These are phyloP conservation scores for Chaitophorus viminalis DNA, from an alignment of 2,888 invertebrate genomes.

Conservation along the genomic window DNA sequence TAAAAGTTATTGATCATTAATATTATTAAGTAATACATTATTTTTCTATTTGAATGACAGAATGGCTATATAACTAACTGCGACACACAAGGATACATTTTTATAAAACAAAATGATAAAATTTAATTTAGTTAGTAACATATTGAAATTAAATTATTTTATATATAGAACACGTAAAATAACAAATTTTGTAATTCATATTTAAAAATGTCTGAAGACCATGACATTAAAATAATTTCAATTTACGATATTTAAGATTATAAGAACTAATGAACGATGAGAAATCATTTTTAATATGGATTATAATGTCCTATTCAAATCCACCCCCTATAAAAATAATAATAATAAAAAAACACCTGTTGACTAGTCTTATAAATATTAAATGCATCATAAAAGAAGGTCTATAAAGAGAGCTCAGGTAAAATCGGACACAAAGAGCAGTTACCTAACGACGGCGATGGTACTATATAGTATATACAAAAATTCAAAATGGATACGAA, in stretches of 20 bases:
- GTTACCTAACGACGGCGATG: conserved; percentile 18
- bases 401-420: conserved; percentile 28
- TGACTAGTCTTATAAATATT: conserved; percentile 37
- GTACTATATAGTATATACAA: conserved; percentile 27
- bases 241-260: neutral
- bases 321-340: conserved; percentile 31
- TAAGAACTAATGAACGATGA: conserved; percentile 19
- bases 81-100: neutral
- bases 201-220: neutral
- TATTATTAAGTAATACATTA: neutral
- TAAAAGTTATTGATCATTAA: neutral
- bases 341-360: conserved; percentile 55
- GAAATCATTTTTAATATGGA: conserved; percentile 46
- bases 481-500: conserved; percentile 52
- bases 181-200: neutral
- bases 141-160: neutral
- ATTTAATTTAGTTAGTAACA: neutral
- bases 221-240: neutral
- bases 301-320: conserved; percentile 46
- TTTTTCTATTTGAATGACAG: neutral
- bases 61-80: neutral
- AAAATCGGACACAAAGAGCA: conserved; percentile 51
- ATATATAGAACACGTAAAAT: neutral
- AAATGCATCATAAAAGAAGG: conserved; percentile 46
- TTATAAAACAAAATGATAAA: neutral